Evolutionary conservation across 1,140 invertebrate species (phyloP), one percentile per base, ranked within the genome.

Genomic region (Panonychus citri): DNA sequence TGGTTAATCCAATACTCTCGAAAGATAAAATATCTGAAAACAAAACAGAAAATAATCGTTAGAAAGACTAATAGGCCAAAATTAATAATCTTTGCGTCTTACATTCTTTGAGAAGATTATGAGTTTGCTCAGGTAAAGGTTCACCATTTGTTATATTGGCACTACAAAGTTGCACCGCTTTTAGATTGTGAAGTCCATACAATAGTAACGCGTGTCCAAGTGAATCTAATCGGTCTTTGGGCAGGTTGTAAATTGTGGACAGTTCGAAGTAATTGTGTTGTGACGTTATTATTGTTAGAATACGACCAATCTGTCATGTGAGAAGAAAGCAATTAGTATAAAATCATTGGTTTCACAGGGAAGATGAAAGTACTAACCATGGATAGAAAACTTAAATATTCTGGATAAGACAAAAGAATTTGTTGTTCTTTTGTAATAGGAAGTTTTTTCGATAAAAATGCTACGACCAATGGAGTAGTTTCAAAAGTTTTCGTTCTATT

Each of bases 1-100:
- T 72, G 59, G 79, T 89, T 2, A 46, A 10, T 21, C n/a, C 43
- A 46, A 46, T 46, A 7, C 43, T 46, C 2, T 46, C 21, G n/a
- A n/a, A n/a, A 7, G 13, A 15, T 46, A 19, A 21, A n/a, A 24
- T 46, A 24, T 24, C 43, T 46, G 21, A 1, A 19, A 19, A 46
- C 15, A n/a, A 46, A 24, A 46, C 2, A 19, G 10, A n/a, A 2
- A 21, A 21, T 10, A 46, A 10, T n/a, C 7, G 8, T 15, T 3
- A 21, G 17, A 2, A n/a, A n/a, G 15, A 7, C 5, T 46, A 19
- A 19, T n/a, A n/a, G n/a, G n/a, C n/a, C n/a, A n/a, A 46, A 4
- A 43, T n/a, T 19, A 19, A 46, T 46, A 46, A 21, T 19, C 17
- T 1, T 1, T n/a, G n/a, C n/a, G 19, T 3, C 43, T n/a, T 19